Conservation (phyloP, 2,113 vertebrate species). For the Macrotus californicus region DNA sequence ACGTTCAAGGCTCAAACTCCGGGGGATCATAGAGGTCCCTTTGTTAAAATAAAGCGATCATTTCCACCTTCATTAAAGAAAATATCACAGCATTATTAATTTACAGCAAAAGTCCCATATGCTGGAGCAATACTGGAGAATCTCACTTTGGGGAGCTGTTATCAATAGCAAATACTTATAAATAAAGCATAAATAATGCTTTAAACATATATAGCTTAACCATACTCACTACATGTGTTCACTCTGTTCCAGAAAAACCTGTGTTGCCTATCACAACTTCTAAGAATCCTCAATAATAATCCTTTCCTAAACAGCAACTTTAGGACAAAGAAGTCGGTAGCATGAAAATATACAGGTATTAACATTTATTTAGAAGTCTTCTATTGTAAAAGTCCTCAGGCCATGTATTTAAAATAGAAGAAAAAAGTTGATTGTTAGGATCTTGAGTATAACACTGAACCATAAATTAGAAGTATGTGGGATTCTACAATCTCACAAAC, state of each 20-base stretch:
- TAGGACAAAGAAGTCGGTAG: neutral
- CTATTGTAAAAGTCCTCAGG: neutral
- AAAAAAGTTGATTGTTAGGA: neutral
- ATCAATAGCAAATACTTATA: slow-evolving; percentile 65
- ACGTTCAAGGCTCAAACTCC: slow-evolving; percentile 57
- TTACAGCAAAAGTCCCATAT: slow-evolving; percentile 54
- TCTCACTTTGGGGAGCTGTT: slow-evolving; percentile 64
- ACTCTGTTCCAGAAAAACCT: neutral
- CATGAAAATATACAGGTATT: neutral
- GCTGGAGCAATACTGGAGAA: slow-evolving; percentile 42
- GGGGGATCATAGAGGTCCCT: slow-evolving; percentile 44
- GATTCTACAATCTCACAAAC: neutral
- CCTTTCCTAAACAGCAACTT: slow-evolving; percentile 9
- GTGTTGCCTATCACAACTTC: neutral
- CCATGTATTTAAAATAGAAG: neutral
- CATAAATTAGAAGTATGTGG: neutral
- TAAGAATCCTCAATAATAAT: neutral
- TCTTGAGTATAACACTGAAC: neutral
- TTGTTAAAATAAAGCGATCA: slow-evolving; percentile 73
- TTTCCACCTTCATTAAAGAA: slow-evolving; percentile 71
- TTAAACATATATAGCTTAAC: slow-evolving; percentile 53
- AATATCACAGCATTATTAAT: slow-evolving; percentile 72
- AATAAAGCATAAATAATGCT: slow-evolving; percentile 63
- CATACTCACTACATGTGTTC: neutral
- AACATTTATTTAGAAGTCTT: neutral